phyloP scores from a whole-genome alignment of 2,888 invertebrate species.

The Pollenia labialis region DNA sequence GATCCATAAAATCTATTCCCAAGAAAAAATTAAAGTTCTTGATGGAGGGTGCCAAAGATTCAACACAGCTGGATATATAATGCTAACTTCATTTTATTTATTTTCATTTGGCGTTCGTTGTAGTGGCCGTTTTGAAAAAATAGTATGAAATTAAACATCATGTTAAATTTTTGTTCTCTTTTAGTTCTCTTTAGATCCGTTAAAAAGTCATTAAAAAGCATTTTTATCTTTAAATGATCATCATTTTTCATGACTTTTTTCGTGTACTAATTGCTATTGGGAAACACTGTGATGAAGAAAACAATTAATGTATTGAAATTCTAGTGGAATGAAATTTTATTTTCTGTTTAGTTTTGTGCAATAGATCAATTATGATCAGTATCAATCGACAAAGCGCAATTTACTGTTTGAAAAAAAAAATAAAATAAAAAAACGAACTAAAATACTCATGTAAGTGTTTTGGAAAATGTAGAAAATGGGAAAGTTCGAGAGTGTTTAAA shows the following conservation, averaged over 20 bases:
- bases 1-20: no score
- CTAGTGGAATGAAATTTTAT: constrained; percentile 13
- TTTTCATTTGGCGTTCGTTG: constrained; percentile 5
- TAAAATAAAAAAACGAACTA: constrained; percentile 1
- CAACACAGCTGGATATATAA: no score
- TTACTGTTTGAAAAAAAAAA: constrained; percentile 1
- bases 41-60: no score
- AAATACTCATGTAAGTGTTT: background rate
- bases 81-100: background rate
- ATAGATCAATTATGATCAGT: constrained; percentile 60
- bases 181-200: constrained; percentile 38
- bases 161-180: background rate
- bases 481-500: background rate
- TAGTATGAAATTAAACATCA: constrained; percentile 33
- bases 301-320: constrained; percentile 63
- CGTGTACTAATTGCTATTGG: constrained; percentile 61
- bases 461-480: background rate
- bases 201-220: constrained; percentile 67
- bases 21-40: no score
- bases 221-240: constrained; percentile 67
- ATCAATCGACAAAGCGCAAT: constrained; percentile 38
- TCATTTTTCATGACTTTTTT: constrained; percentile 69
- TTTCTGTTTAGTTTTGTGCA: constrained; percentile 3
- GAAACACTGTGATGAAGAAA: constrained; percentile 42
- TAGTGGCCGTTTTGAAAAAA: constrained; percentile 21